Evolutionary conservation across 1,140 invertebrate species (phyloP), one percentile per base, ranked within the genome.

Genomic region (Microplitis demolitor): DNA sequence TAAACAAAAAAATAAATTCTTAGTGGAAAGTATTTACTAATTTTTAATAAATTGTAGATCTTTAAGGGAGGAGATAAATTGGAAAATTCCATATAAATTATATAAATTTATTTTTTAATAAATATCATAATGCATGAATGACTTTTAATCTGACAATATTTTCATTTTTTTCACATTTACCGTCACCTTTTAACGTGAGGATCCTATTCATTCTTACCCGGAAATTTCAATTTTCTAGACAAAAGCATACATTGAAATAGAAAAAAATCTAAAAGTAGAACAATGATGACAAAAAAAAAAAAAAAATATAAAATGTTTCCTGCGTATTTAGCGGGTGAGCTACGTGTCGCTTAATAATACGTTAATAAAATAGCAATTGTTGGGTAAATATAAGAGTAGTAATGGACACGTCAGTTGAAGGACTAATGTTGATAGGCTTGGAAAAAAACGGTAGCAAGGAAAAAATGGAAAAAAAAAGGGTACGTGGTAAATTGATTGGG

Each of bases 401-500:
- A 35, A 33, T 66, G 35, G 39, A 6, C 39, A 70, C 69, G 50
- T 14, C 16, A 62, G 34, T 8, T 35, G 39, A 66, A 56, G 8
- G 31, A 34, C 53, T n/a, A 54, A 11, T 24, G 53, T 13, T 24
- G 9, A 58, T 58, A 31, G 24, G 24, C 24, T 24, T 16, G 24
- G 16, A 58, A 4, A 58, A 11, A 5, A 31, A 4, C 2, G 16
- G 9, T 4, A 54, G 51, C 16, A 54, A 14, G 16, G 13, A 54
- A 54, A 54, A 14, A 54, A 13, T 14, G 31, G 31, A 14, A 51
- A 73, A 54, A 24, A 64, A 14, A n/a, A 45, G 66, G 63, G 14
- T 14, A n/a, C 31, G 67, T 60, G 56, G 74, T 73, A 60, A 71
- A 83, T 83, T 79, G 85, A 86, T 85, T 82, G 81, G 80, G 79